Evolutionary conservation across 2,888 invertebrate genomes (phyloP), one percentile per base, ranked within the genome.

Genomic region (Drosophila algonquin): DNA sequence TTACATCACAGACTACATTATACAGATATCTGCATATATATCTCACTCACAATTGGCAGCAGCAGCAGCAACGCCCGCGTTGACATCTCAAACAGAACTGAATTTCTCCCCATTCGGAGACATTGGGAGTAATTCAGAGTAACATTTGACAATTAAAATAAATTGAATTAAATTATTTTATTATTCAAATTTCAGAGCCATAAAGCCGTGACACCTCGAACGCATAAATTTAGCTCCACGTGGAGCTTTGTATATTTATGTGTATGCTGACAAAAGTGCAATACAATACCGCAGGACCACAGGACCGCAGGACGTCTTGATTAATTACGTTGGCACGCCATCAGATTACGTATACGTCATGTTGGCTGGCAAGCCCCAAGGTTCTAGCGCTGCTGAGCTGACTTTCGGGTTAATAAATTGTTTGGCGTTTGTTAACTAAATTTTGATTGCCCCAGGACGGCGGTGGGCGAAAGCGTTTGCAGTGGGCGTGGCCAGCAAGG

Each of bases 371-470:
- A 30, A 24, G 60, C 52, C 47, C 63, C 56, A 61, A 68, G 69
- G 55, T 53, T 56, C 57, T 18, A 47, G 27, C 65, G 46, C 50
- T 24, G 64, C 45, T 44, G 48, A 45, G 9, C 50, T 21, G 55
- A 80, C 40, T 40, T n/a, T 40, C 14, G 40, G 40, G 78, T 81
- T 82, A 87, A 86, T 86, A 86, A 85, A 86, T 86, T 86, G 87
- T 82, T 86, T 80, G 87, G 55, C 75, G 82, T 76, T 40, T 87
- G 85, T 82, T 86, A 87, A 87, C 87, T 86, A 87, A 84, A 86
- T 86, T 86, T 87, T 80, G 87, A 82, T 80, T 79, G 71, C 69
- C 76, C 58, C 67, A 32, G 56, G 61, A 58, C 30, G 64, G 50
- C 44, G 40, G 45, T 50, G 18, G 47, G 35, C 35, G 12, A 12